These are phyloP conservation scores for Caenorhabditis remanei DNA, from an alignment of 1,140 invertebrate species.

Conservation along the genomic window DNA sequence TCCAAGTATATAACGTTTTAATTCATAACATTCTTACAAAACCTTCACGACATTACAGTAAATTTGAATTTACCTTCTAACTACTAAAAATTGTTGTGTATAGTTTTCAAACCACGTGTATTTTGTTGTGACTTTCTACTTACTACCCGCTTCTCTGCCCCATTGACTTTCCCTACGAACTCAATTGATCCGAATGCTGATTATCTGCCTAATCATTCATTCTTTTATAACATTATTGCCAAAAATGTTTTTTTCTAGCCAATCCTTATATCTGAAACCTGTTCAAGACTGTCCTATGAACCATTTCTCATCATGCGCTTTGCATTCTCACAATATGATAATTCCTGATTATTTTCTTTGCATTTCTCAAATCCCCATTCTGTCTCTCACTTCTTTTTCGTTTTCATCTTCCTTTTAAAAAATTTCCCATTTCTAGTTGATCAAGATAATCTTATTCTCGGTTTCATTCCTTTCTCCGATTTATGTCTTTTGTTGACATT, in stretches of 20 bases:
- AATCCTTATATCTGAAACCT: constrained; percentile 23
- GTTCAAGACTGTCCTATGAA: constrained; percentile 44
- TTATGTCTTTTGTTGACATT: constrained; percentile 54
- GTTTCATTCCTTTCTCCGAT: constrained; percentile 47
- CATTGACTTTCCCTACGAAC: constrained; percentile 40
- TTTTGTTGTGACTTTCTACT: constrained; percentile 37
- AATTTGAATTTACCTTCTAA: background rate
- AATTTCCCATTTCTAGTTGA: constrained; percentile 32
- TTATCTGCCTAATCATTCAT: background rate
- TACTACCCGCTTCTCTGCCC: background rate
- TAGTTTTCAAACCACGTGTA: background rate
- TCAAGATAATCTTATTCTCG: constrained; percentile 45
- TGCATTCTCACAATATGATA: constrained; percentile 43
- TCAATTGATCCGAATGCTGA: constrained; percentile 22
- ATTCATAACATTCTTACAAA: background rate
- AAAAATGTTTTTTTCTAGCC: constrained; percentile 34
- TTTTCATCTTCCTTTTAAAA: background rate
- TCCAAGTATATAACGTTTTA: background rate
- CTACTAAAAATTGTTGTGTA: constrained; percentile 8
- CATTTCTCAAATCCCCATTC: constrained; percentile 33
- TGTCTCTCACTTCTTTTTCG: constrained; percentile 14
- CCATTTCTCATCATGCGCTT: constrained; percentile 10
- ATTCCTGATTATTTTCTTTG: constrained; percentile 38
- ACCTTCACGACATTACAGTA: constrained; percentile 1
- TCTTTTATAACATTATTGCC: background rate